Base-by-base conservation (phyloP, 2,797 vertebrate genomes). In the Heliangelus exortis region DNA sequence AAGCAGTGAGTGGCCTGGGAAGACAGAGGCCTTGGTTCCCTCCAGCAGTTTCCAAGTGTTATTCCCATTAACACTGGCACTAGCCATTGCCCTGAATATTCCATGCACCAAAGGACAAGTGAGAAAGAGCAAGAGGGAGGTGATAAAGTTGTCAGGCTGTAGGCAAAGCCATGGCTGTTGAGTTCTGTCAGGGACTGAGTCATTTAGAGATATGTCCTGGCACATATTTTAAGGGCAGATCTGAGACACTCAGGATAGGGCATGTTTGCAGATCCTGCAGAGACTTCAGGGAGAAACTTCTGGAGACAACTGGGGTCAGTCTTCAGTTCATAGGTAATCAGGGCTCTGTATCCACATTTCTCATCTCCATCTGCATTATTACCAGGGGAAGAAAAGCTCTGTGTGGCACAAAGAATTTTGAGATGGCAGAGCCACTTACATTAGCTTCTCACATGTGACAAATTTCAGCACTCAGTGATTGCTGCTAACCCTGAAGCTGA, bases 71-170 rank as follows among this genome's bases (percentile, higher is more conserved):
- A 93, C 71, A 76, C 0, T 78, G 84, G 71, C 94, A 87, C 67
- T 74, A 90, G 53, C 77, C 74, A 85, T 90, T 36, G 4, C 84
- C 88, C 77, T 50, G 93, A 96, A 95, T 94, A 94, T 88, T 53
- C 94, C 12, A 3, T 8, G 86, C 88, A 89, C 88, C 84, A 94
- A 90, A 94, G 71, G 88, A 90, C 8, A 0, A 94, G 77, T 23
- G 61, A 90, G 67, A 91, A 34, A 75, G 87, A 92, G 54, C 59
- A 80, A 33, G 57, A 94, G 22, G 22, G 36, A 93, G 26, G 90
- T 86, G 76, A 95, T 95, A 85, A 95, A 96, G 95, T 93, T 92
- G 69, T 95, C 89, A 92, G 48, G 50, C 89, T 90, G 58, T 33
- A 93, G 87, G 84, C 72, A 83, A 91, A 58, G 21, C 75, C 88